Percentiles rank a stretch among this genome's conserved stretches.
phyloP scores from a whole-genome alignment of 2,888 invertebrate species.

The Bursaphelenchus okinawaensis region DNA sequence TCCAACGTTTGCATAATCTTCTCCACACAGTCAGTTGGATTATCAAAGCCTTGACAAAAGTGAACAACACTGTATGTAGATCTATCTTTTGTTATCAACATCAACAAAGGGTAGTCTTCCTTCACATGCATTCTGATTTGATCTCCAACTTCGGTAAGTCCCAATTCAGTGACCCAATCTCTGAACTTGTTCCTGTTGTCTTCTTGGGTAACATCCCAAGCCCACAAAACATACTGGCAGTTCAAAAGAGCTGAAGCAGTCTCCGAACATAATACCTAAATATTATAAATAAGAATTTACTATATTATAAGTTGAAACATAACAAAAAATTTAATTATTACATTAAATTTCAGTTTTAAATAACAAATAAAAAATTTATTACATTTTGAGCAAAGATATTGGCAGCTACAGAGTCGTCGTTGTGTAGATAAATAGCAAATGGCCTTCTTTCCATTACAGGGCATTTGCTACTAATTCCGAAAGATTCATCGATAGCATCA shows the following conservation, averaged over 20 bases:
- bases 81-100: constrained; percentile 40
- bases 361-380: neutral
- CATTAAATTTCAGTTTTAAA: no score
- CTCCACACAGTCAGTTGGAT: constrained; percentile 16
- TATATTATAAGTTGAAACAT: neutral
- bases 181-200: constrained; percentile 74
- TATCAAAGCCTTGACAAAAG: constrained; percentile 22
- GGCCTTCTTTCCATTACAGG: constrained; percentile 71
- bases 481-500: constrained; percentile 28
- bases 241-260: constrained; percentile 81
- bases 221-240: constrained; percentile 85
- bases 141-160: constrained; percentile 29
- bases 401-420: constrained; percentile 85
- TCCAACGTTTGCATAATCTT: constrained; percentile 44
- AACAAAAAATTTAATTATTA: no score
- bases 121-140: constrained; percentile 20
- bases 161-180: constrained; percentile 33
- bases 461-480: constrained; percentile 19
- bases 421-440: constrained; percentile 88
- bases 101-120: constrained; percentile 40
- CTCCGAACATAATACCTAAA: constrained; percentile 74
- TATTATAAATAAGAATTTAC: neutral
- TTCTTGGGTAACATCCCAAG: constrained; percentile 89
- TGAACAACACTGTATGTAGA: constrained; percentile 22
- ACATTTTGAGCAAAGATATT: constrained; percentile 71